Evolutionary conservation across 1,140 invertebrate genomes (phyloP), one percentile per base, ranked within the genome.

Genomic region (Drosophila virilis): DNA sequence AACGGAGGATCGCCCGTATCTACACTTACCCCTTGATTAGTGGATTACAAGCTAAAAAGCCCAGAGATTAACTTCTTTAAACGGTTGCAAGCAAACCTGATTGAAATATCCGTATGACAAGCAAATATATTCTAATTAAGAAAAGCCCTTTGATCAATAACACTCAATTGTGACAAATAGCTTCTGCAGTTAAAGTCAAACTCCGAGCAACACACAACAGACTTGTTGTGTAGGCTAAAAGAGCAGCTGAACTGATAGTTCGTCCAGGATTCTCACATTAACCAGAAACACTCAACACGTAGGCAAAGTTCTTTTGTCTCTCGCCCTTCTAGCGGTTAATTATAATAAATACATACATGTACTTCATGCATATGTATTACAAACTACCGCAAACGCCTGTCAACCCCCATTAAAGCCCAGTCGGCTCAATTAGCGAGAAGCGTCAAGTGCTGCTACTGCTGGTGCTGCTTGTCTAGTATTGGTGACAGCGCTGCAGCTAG

Each of bases 361-460:
- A 28, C 43, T 17, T 48, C 13, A 5, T 35, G n/a, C 32, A 22
- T 43, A 45, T 46, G 43, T 62, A 62, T 55, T 37, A 58, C 35
- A 55, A 59, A 70, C 50, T 68, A 74, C 67, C 54, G 67, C 67
- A 65, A 71, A 65, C 38, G 54, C 46, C 73, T 75, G 73, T 75
- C 73, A 65, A 58, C 45, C 22, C 52, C 37, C 40, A 75, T 75
- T 64, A 75, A 71, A 66, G 68, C 33, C 68, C 73, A 71, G 43
- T 54, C 46, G 54, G 13, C 17, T 66, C 64, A 81, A 81, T 81
- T 81, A 81, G 51, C 68, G 15, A 68, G 64, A 65, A 59, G 80
- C 79, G 55, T 60, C 64, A 66, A 58, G 50, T 52, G 28, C 33
- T 6, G 55, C 57, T 60, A 15, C 33, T 6, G 55, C 22, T 15